These are phyloP conservation scores for Misgurnus mizolepis DNA, from an alignment of 2,113 vertebrate genomes.

Conservation along the genomic window DNA sequence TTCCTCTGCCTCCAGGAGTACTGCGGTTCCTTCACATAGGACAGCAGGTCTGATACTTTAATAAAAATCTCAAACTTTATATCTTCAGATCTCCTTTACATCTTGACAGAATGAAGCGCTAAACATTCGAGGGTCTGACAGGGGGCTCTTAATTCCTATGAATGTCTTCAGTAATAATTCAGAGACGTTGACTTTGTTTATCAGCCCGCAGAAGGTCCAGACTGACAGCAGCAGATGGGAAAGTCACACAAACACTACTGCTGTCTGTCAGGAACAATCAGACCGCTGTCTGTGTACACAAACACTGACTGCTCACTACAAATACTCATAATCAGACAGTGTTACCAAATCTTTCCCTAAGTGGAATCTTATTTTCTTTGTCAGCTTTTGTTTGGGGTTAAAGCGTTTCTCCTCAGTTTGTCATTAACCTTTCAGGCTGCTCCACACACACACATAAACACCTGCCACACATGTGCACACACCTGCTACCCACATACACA, in stretches of 20 bases:
- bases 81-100: neutral
- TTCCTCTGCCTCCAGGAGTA: neutral
- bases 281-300: constrained; percentile 7
- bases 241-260: constrained; percentile 49
- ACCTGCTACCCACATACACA: neutral
- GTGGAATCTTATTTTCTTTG: neutral
- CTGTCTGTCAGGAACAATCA: constrained; percentile 53
- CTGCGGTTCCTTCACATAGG: neutral
- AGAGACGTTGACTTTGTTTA: constrained; percentile 30
- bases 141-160: neutral
- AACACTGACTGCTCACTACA: constrained; percentile 10
- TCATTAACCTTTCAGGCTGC: constrained; percentile 45
- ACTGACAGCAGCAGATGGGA: constrained; percentile 58
- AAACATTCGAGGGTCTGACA: neutral
- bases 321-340: constrained; percentile 26
- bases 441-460: neutral
- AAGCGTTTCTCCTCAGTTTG: constrained; percentile 16
- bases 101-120: neutral
- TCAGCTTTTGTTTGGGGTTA: constrained; percentile 12
- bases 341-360: neutral
- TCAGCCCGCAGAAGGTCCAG: constrained; percentile 9
- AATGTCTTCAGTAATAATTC: constrained; percentile 10
- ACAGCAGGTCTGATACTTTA: neutral
- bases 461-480: neutral
- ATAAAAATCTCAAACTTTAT: neutral